Conservation (phyloP, 2,113 vertebrate genomes). For the Prunella himalayana region DNA sequence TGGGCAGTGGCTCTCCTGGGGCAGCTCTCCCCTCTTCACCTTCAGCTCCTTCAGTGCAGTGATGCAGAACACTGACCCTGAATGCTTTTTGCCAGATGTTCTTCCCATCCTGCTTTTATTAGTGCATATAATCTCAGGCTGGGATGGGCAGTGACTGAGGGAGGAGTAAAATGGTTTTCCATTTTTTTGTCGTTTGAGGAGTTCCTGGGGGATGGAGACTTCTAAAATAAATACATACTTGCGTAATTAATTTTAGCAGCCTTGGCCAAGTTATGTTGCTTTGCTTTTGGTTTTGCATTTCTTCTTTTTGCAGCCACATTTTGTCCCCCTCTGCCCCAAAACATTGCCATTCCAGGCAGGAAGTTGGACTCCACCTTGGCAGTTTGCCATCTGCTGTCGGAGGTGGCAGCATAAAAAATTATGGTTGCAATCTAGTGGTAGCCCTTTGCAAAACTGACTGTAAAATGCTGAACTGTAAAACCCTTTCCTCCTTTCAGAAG, state of each 20-base stretch:
- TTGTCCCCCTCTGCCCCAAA: not conserved
- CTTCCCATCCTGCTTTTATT: not conserved
- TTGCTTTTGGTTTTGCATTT: not conserved
- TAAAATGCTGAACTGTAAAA: conserved; percentile 40
- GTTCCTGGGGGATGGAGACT: not conserved
- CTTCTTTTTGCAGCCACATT: not conserved
- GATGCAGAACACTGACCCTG: not conserved
- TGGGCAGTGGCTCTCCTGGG: not conserved
- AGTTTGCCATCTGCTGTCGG: not conserved
- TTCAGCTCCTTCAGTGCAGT: not conserved
- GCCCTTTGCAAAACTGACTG: conserved; percentile 1
- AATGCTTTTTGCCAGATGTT: not conserved
- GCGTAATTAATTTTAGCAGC: not conserved
- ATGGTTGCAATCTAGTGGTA: conserved; percentile 8
- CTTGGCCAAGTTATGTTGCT: not conserved
- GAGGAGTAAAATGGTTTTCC: not conserved
- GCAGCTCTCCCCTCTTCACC: not conserved
- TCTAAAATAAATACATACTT: not conserved
- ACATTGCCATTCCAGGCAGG: not conserved
- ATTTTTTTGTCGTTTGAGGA: not conserved
- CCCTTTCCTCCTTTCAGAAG: conserved; percentile 13
- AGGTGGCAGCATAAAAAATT: conserved; percentile 36
- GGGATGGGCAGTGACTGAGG: not conserved
- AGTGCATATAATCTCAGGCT: not conserved
- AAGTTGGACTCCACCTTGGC: not conserved